Base-by-base conservation (phyloP, 2,888 invertebrate species). In the Diarsia brunnea region DNA sequence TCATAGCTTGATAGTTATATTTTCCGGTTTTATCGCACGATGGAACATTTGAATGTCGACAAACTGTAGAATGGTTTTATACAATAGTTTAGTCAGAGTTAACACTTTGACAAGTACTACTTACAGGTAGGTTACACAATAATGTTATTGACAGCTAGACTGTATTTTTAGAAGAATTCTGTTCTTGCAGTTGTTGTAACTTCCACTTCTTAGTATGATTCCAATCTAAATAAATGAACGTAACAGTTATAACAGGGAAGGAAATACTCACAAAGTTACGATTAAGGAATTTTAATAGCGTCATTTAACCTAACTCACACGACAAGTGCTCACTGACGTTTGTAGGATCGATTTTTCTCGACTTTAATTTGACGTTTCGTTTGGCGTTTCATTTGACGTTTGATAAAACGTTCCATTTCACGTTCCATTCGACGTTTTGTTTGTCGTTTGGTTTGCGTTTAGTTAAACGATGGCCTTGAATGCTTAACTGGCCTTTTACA, bases 201-300 rank as follows among this genome's bases (percentile, higher is more conserved):
- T 98, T 98, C 98, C 98, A 98, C 95, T 97, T 94, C 86, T 96
- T 97, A 0, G 98, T 98, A 88, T 97, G 97, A 71, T 95, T 97
- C 96, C 97, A 98, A 92, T 98, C 98, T 7, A 97, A 97, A 94
- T 96, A 98, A 89, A 98, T 98, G 10, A 97, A 90, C 47, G 94
- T 89, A 51, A 91, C 94, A 74, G 97, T 91, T 84, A 98, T 80
- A 51, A 97, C 95, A 43, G 98, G 98, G 91, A 98, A 97, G 73
- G 97, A 89, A 80, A 98, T 97, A 88, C 97, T 97, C 88, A 97
- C 95, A 83, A 97, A 95, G 95, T 98, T 98, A 91, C 97, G 97
- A 85, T 95, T 97, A 76, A 98, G 90, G 85, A 97, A 93, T 63
- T 68, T 82, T 87, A 89, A 86, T 89, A 97, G 91, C 94, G 97